Evolutionary conservation across 1,140 invertebrate species (phyloP).

Genomic region (Drosophila burlai): DNA sequence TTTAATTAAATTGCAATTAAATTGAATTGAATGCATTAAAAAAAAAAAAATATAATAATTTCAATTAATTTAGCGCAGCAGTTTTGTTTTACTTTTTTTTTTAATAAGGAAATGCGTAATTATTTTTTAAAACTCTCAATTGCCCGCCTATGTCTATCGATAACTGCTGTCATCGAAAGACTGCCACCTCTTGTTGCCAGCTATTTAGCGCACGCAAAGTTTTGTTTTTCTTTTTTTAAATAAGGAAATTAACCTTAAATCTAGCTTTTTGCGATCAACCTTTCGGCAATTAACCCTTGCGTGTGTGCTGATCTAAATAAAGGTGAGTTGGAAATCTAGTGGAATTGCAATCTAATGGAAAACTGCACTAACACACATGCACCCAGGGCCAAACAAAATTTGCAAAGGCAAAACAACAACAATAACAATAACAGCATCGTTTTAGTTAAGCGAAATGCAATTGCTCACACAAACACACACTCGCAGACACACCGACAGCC

Average conservation of each 20-base stretch:
- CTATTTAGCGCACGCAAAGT: constrained; percentile 38
- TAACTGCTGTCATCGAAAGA: not conserved
- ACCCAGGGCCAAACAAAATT: constrained; percentile 44
- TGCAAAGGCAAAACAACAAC: constrained; percentile 44
- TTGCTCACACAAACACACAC: constrained; percentile 27
- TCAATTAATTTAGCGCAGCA: too few relatives aligned
- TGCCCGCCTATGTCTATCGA: constrained; percentile 13
- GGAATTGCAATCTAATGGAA: constrained; percentile 20
- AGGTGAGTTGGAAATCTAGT: constrained; percentile 44
- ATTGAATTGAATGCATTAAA: too few relatives aligned
- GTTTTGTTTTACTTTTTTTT: too few relatives aligned
- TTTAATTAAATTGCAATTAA: not conserved
- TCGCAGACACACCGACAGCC: constrained; percentile 16
- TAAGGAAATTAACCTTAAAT: constrained; percentile 26
- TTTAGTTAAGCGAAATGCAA: constrained; percentile 36
- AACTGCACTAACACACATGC: constrained; percentile 18
- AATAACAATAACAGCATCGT: constrained; percentile 48
- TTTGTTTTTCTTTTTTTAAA: constrained; percentile 36
- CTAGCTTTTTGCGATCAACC: not conserved
- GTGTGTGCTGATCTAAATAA: constrained; percentile 17
- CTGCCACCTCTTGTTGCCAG: constrained; percentile 31
- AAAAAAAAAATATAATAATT: too few relatives aligned
- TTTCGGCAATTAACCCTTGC: constrained; percentile 1
- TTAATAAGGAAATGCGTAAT: too few relatives aligned
- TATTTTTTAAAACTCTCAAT: not conserved